Conservation (phyloP, 2,113 vertebrate genomes). For the Larimichthys polyactis region DNA sequence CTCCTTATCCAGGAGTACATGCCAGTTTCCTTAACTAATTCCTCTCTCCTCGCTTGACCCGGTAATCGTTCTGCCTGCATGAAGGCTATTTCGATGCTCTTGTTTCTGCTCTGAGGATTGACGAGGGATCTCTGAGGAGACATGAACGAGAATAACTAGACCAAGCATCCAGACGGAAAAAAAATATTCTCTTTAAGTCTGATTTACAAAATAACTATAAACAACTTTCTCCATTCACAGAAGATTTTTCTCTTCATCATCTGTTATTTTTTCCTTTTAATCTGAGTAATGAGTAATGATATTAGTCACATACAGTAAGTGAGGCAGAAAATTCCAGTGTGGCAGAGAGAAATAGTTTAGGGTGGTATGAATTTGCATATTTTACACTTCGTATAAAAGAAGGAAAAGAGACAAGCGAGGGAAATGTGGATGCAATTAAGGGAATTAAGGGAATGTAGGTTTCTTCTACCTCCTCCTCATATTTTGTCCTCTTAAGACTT, state of each 20-base stretch:
- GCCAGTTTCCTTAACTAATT: background rate
- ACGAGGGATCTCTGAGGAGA: background rate
- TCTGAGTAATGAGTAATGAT: too few species aligned
- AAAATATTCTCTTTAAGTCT: background rate
- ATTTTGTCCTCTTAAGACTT: background rate
- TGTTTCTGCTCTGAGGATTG: background rate
- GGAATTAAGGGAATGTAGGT: background rate
- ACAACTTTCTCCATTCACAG: too few species aligned
- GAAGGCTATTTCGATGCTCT: background rate
- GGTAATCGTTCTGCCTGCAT: background rate
- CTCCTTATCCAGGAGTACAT: background rate
- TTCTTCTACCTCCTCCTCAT: background rate
- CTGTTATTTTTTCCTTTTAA: too few species aligned
- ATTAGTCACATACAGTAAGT: too few species aligned
- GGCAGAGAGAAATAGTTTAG: background rate
- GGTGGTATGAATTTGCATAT: background rate
- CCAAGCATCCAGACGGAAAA: background rate
- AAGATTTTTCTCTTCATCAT: too few species aligned
- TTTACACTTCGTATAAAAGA: background rate
- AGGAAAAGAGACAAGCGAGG: background rate
- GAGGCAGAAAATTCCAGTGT: too few species aligned
- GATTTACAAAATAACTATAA: too few species aligned
- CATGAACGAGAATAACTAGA: background rate
- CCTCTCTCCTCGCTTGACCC: background rate
- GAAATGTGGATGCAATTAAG: background rate